Conservation (phyloP, 2,888 invertebrate genomes). For the Cenopis cana region DNA sequence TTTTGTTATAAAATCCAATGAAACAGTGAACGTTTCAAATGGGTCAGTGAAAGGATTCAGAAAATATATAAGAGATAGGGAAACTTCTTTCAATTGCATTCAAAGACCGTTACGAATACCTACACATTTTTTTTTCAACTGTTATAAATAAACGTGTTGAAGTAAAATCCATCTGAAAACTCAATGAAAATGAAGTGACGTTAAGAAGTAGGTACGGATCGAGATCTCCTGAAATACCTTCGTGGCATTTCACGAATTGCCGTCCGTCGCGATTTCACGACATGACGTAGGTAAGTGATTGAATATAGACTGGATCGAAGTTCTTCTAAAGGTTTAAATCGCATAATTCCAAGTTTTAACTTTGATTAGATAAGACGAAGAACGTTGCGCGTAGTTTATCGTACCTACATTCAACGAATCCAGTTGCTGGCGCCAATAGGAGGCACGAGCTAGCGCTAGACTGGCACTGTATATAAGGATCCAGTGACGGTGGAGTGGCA, state of each 20-base stretch:
- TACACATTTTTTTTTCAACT: background rate
- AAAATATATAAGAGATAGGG: no score
- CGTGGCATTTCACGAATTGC: constrained; percentile 15
- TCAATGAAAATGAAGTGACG: constrained; percentile 31
- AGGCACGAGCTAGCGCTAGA: no score
- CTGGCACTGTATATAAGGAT: no score
- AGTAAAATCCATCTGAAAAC: constrained; percentile 12
- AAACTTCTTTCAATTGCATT: no score
- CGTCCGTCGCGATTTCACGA: constrained; percentile 12
- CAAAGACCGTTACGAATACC: no score
- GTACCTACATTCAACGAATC: no score
- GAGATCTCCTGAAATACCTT: constrained; percentile 20
- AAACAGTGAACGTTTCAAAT: background rate
- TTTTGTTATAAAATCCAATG: background rate
- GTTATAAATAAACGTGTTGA: background rate
- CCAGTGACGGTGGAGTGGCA: no score
- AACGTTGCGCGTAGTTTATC: no score
- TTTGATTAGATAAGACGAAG: no score
- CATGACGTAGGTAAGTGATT: constrained; percentile 1
- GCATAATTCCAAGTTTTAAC: background rate
- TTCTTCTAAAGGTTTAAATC: background rate
- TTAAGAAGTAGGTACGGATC: constrained; percentile 28
- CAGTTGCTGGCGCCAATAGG: no score
- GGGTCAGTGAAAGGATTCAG: background rate
- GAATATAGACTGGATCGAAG: background rate